Evolutionary conservation across 2,113 vertebrate species (phyloP).

Genomic region (Mystacornis crossleyi): DNA sequence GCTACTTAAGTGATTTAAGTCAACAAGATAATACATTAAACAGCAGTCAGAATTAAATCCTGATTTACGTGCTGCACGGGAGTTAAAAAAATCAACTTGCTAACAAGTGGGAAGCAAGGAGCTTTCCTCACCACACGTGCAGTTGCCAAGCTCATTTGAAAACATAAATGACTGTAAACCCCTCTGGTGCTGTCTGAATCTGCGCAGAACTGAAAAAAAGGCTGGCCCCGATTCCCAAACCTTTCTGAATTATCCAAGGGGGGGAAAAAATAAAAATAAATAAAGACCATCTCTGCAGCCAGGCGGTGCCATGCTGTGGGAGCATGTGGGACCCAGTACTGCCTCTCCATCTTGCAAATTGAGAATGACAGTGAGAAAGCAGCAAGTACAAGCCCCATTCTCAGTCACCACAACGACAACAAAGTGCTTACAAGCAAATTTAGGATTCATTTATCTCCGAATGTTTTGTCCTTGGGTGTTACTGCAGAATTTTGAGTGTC

Average conservation of each 20-base stretch:
- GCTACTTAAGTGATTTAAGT: neutral
- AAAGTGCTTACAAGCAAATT: neutral
- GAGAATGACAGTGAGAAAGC: neutral
- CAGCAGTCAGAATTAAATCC: neutral
- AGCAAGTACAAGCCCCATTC: neutral
- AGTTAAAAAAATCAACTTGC: neutral
- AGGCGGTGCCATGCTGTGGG: neutral
- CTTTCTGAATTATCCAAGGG: neutral
- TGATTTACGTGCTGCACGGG: neutral
- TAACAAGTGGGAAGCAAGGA: neutral
- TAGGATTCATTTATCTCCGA: neutral
- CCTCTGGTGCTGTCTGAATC: neutral
- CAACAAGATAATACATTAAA: neutral
- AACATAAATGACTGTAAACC: neutral
- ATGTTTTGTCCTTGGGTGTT: neutral
- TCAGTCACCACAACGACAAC: neutral
- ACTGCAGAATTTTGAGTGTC: neutral
- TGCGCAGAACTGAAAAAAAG: neutral
- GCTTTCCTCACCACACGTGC: neutral
- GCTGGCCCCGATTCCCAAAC: neutral
- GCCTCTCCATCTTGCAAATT: neutral
- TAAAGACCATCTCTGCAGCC: neutral
- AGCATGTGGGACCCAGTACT: neutral
- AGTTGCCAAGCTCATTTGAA: neutral
- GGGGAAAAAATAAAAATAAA: no score